Evolutionary conservation across 2,888 invertebrate species (phyloP), one percentile per base, ranked within the genome.

Genomic region (Clostera curtula): DNA sequence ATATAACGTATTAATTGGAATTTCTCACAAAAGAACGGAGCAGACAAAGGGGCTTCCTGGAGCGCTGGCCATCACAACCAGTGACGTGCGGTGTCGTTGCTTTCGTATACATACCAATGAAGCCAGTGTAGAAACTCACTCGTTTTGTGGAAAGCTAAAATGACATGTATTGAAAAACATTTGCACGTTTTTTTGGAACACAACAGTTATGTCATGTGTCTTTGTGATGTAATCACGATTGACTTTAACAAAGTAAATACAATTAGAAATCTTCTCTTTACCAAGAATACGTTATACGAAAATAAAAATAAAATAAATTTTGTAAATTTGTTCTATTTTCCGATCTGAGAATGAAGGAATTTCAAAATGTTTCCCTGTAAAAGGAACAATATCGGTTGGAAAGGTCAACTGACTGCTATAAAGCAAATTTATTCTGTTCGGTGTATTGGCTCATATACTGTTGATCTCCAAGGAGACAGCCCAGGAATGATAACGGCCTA

Each of bases 351-450:
- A 57, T 50, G 62, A 56, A 59, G 46, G 49, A 61, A 66, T 63
- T 66, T 61, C 56, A 54, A 68, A 70, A 70, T 66, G 67, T 73
- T 71, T 71, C 61, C 69, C 63, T 61, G 62, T 70, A 64, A 64
- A 60, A 56, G 63, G 67, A 67, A 73, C 77, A 76, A 80, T 77
- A 82, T 79, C 64, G 72, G 71, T 66, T 75, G 73, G 66, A 77
- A 76, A 80, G 82, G 80, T 80, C 82, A 79, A 69, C 70, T 61
- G 70, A 64, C 57, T 67, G 64, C 60, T 72, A 77, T 79, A 79
- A 75, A 76, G 74, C 66, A 76, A 82, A 82, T 80, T 80, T 82
- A 82, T 83, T 79, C 80, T 70, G 74, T 75, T 75, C 69, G 50
- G 72, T 76, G 76, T 82, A 83, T 82, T 80, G 80, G 76, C 74